These are phyloP conservation scores for Coluber constrictor DNA, from an alignment of 2,797 vertebrate genomes.

Conservation along the genomic window DNA sequence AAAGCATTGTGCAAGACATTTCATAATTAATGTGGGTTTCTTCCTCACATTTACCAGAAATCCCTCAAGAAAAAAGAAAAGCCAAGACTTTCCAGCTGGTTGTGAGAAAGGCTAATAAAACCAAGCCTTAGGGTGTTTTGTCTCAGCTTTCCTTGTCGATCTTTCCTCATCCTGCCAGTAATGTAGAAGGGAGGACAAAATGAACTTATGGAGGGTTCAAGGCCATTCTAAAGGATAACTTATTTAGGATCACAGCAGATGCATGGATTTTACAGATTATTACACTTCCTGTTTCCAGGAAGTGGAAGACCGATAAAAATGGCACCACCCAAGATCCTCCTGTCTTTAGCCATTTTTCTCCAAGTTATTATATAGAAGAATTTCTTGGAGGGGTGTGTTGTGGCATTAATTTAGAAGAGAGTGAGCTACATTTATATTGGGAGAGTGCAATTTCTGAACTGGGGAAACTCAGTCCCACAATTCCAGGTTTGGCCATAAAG, in stretches of 20 bases:
- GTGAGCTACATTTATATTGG: background rate
- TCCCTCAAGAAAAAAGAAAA: background rate
- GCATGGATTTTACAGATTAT: background rate
- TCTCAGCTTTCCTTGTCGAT: background rate
- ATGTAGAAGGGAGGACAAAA: background rate
- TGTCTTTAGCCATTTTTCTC: background rate
- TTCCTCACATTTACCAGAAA: background rate
- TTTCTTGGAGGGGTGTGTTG: background rate
- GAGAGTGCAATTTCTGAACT: background rate
- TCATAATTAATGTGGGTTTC: background rate
- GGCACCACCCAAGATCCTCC: background rate
- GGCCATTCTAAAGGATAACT: background rate
- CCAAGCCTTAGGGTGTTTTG: background rate
- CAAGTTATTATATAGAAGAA: background rate
- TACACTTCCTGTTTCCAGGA: background rate
- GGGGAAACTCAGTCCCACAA: background rate
- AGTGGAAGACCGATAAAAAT: background rate
- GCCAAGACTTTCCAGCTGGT: background rate
- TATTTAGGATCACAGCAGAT: background rate
- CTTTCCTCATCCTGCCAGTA: background rate
- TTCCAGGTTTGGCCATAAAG: constrained; percentile 1
- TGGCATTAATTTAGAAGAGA: background rate
- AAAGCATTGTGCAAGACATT: constrained; percentile 24
- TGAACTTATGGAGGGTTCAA: background rate
- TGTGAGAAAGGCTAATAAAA: background rate